phyloP scores from a whole-genome alignment of 2,888 invertebrate genomes.

The Troglohyphantes excavatus region DNA sequence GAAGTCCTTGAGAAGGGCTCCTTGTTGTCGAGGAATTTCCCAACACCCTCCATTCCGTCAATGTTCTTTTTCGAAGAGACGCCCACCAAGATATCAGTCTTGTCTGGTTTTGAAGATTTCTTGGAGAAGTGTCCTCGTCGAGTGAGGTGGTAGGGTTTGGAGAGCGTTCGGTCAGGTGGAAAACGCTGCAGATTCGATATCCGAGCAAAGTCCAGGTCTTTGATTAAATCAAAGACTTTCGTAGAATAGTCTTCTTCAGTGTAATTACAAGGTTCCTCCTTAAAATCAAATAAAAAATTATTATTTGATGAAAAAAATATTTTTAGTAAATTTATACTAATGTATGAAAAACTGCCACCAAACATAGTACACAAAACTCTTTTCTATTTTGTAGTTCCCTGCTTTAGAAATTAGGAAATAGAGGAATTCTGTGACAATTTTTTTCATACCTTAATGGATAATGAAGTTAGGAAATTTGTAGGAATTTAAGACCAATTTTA shows the following conservation, averaged over 20 bases:
- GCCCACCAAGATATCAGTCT: conserved; percentile 21
- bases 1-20: conserved; percentile 29
- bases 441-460: too few species aligned
- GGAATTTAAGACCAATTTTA: too few species aligned
- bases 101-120: conserved; percentile 23
- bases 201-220: conserved; percentile 27
- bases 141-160: conserved; percentile 28
- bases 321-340: too few species aligned
- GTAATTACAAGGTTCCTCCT: not conserved
- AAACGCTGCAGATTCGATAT: not conserved
- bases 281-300: not conserved
- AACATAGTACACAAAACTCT: too few species aligned
- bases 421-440: too few species aligned
- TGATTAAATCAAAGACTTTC: not conserved
- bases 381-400: too few species aligned
- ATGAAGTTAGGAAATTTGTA: too few species aligned
- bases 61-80: not conserved
- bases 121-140: not conserved
- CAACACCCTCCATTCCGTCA: too few species aligned
- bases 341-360: too few species aligned
- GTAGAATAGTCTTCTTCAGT: not conserved
- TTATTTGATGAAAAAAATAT: not conserved
- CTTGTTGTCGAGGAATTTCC: not conserved
- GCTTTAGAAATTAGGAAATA: too few species aligned
- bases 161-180: not conserved